Evolutionary conservation across 1,140 invertebrate species (phyloP).

Genomic region (Melanaphis sacchari): DNA sequence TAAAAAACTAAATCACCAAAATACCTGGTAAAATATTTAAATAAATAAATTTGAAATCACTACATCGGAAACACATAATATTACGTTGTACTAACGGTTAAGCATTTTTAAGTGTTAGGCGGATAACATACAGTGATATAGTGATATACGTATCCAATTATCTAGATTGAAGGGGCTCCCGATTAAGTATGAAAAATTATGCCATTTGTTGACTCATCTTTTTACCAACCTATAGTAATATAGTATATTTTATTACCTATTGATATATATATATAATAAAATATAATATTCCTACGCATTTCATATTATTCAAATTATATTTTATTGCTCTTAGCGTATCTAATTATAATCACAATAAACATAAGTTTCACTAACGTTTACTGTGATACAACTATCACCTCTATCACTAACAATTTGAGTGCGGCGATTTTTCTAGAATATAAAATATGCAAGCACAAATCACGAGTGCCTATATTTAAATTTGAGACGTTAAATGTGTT

Average conservation of each 20-base stretch:
- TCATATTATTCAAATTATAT: neutral
- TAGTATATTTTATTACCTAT: too few species aligned
- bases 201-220: neutral
- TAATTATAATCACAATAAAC: neutral
- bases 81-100: neutral
- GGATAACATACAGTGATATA: too few species aligned
- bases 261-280: too few species aligned
- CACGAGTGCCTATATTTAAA: neutral
- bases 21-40: neutral
- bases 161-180: neutral
- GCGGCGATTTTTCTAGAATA: neutral
- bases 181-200: neutral
- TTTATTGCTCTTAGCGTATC: neutral
- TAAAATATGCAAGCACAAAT: neutral
- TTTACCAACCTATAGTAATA: neutral
- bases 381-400: neutral
- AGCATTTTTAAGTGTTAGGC: neutral
- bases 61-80: neutral
- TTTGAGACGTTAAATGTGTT: neutral
- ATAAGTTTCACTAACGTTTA: neutral
- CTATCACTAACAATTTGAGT: neutral
- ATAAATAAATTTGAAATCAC: neutral
- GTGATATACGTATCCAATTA: neutral
- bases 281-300: neutral
- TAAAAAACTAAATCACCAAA: neutral